Conservation (phyloP, 2,797 vertebrate genomes). For the Lepidocolaptes lacrymiger region DNA sequence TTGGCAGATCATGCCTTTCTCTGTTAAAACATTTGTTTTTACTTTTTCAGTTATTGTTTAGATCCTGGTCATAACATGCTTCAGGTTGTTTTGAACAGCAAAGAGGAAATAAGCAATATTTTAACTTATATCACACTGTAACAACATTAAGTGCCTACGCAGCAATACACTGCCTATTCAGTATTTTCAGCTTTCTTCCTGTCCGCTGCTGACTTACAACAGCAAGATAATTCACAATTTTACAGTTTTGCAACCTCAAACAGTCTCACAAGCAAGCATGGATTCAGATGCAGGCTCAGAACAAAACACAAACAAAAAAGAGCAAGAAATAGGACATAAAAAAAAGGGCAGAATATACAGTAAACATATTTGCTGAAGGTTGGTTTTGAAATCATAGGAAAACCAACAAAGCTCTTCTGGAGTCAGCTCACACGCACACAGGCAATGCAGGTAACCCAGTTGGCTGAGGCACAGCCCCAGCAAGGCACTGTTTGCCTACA, state of each 20-base stretch:
- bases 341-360: neutral
- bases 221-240: constrained; percentile 11
- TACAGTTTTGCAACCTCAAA: neutral
- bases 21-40: constrained; percentile 61
- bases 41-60: constrained; percentile 71
- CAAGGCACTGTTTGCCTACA: neutral
- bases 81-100: constrained; percentile 67
- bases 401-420: neutral
- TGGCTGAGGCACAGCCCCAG: neutral
- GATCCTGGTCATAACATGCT: constrained; percentile 52
- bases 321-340: neutral
- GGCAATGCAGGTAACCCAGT: neutral
- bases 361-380: neutral
- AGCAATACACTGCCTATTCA: constrained; percentile 28
- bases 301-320: neutral
- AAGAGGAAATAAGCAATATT: constrained; percentile 70
- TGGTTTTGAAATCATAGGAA: constrained; percentile 9
- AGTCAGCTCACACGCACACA: neutral
- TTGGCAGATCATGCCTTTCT: constrained; percentile 55
- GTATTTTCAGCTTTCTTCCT: constrained; percentile 52
- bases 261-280: neutral
- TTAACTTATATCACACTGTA: constrained; percentile 46
- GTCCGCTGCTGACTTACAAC: neutral
- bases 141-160: neutral
- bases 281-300: neutral